Base-by-base conservation (phyloP, 2,888 invertebrate genomes). In the Dicranocentrus wangi region DNA sequence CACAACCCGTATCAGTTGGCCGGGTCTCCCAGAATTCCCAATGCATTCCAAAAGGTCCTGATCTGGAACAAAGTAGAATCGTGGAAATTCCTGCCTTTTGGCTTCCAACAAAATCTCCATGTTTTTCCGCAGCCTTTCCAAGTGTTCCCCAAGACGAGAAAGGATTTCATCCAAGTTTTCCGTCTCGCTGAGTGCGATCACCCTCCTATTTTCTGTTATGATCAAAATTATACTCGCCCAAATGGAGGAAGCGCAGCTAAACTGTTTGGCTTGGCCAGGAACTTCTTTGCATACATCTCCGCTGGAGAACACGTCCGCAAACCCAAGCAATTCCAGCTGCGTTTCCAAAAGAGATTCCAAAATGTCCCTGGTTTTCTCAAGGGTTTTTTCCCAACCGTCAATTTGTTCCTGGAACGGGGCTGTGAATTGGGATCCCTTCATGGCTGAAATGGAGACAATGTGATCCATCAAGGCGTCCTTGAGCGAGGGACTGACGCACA, bases 71-170 rank as follows among this genome's bases (percentile, higher is more conserved):
- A 94, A 94, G 88, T 94, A 94, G 88, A 94, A 94, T 75, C 94
- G 89, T 15, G 96, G 96, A 89, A 97, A 97, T 55, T 94, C 88
- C 88, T 94, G 93, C n/a, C 96, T 91, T 88, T 97, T 97, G 0
- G 94, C 93, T 90, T 97, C 96, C 82, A 97, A 90, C 89, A 96
- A 97, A 88, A 93, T 92, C 88, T 96, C 96, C 69, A 97, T 89
- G 0, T 94, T 93, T 87, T 95, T 92, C 88, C 96, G 93, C 86
- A 96, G 94, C 42, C 91, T 89, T 88, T 96, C 96, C 83, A 96
- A 90, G 85, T 93, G 92, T 72, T 92, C 92, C 85, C 93, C 93
- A 92, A 96, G 93, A 85, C 90, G 90, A 84, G 92, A 93, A 70
- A 96, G 90, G 86, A 91, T 73, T 47, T 68, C 70, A 75, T 73